These are phyloP conservation scores for Calidris pugnax DNA, from an alignment of 2,113 vertebrate genomes.

Conservation along the genomic window DNA sequence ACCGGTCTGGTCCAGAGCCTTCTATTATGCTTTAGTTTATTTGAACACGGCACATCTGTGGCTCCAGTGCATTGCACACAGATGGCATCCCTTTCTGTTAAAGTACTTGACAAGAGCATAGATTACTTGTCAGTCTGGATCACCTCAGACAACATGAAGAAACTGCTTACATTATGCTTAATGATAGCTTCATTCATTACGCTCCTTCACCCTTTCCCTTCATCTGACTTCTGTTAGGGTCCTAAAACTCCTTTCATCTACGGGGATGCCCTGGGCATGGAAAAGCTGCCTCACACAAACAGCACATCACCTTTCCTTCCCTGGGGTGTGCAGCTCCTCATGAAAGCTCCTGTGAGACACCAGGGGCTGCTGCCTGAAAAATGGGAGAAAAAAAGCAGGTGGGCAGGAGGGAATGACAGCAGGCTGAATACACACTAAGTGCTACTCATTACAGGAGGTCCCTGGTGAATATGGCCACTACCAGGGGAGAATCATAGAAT, in stretches of 20 bases:
- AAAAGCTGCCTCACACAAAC: conserved; percentile 3
- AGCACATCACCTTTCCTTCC: conserved; percentile 6
- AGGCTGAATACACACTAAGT: not conserved
- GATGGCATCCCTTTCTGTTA: conserved; percentile 40
- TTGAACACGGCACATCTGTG: not conserved
- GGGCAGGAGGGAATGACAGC: not conserved
- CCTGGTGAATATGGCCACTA: not conserved
- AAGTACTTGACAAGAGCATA: conserved; percentile 43
- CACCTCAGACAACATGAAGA: conserved; percentile 22
- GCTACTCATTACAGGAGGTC: not conserved
- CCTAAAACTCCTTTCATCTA: conserved; percentile 33
- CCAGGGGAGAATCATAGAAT: not conserved
- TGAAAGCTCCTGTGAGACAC: not conserved
- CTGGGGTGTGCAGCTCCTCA: not conserved
- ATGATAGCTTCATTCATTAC: conserved; percentile 57
- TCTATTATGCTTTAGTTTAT: not conserved
- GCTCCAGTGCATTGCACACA: not conserved
- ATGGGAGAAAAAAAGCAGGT: not conserved
- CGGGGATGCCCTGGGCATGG: not conserved
- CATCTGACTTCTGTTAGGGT: conserved; percentile 23
- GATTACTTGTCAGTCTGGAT: conserved; percentile 54
- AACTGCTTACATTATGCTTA: conserved; percentile 36
- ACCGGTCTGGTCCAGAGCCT: not conserved
- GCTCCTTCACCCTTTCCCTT: conserved; percentile 22
- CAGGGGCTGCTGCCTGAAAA: not conserved